Evolutionary conservation across 2,888 invertebrate genomes (phyloP).

Genomic region (Cheilosia variabilis): DNA sequence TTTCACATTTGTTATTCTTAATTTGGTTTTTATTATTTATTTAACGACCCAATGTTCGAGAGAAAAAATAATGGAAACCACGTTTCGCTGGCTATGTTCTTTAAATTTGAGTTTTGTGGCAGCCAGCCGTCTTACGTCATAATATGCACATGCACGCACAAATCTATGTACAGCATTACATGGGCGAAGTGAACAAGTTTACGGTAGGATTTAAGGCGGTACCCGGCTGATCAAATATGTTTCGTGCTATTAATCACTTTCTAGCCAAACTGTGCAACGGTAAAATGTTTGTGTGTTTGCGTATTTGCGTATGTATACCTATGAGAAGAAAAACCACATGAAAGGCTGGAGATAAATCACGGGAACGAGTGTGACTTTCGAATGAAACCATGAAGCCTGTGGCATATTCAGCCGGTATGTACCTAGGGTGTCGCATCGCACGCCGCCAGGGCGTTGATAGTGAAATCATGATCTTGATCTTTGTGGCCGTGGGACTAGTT

Average conservation of each 20-base stretch:
- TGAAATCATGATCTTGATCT: conserved; percentile 71
- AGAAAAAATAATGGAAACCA: conserved; percentile 15
- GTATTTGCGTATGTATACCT: too few species aligned
- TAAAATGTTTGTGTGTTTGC: too few species aligned
- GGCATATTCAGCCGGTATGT: conserved; percentile 6
- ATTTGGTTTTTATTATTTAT: not conserved
- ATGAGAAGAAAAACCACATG: conserved; percentile 25
- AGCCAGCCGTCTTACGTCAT: conserved; percentile 26
- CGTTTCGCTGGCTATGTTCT: not conserved
- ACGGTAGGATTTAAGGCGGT: not conserved
- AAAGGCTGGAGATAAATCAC: conserved; percentile 27
- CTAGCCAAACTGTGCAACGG: not conserved
- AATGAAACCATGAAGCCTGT: conserved; percentile 12
- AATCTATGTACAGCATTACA: not conserved
- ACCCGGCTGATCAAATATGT: not conserved
- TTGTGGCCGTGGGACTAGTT: conserved; percentile 64
- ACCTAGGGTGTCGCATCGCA: conserved; percentile 42
- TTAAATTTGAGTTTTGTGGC: conserved; percentile 26
- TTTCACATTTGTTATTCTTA: conserved; percentile 16
- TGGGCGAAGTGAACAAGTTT: not conserved
- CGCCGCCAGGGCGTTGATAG: conserved; percentile 58
- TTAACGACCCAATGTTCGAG: conserved; percentile 8
- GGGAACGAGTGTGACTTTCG: conserved; percentile 40
- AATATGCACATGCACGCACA: conserved; percentile 19
- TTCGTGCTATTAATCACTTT: conserved; percentile 1